Evolutionary conservation across 2,113 vertebrate species (phyloP).

Genomic region (Pelmatolapia mariae): DNA sequence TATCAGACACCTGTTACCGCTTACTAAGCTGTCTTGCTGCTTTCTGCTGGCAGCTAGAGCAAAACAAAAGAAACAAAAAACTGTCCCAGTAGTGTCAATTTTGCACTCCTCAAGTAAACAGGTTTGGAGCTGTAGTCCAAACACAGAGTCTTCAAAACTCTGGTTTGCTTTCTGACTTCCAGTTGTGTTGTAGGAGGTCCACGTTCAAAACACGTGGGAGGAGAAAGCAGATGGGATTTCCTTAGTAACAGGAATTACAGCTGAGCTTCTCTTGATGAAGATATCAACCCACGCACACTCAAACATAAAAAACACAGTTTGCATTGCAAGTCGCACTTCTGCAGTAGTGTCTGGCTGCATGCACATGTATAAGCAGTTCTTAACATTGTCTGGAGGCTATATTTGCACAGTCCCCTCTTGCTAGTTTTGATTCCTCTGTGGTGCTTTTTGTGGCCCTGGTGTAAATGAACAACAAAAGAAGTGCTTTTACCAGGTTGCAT

Average conservation of each 20-base stretch:
- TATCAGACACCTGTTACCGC: background rate
- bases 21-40: background rate
- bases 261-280: background rate
- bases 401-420: background rate
- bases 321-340: background rate
- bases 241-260: background rate
- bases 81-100: constrained; percentile 36
- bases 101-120: constrained; percentile 16
- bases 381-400: background rate
- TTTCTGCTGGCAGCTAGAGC: background rate
- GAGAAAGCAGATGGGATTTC: background rate
- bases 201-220: background rate
- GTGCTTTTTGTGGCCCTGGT: background rate
- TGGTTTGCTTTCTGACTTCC: background rate
- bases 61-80: background rate
- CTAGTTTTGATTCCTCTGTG: background rate
- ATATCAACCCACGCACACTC: background rate
- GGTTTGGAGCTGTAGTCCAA: background rate
- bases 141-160: background rate
- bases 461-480: background rate
- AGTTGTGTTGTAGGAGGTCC: background rate
- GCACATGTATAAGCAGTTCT: background rate
- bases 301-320: background rate
- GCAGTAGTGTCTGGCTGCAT: background rate
- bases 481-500: background rate